A percentile compares a stretch with the other conserved stretches of the same genome.
Conservation (phyloP, 2,113 vertebrate species). For the Dasyprocta punctata region DNA sequence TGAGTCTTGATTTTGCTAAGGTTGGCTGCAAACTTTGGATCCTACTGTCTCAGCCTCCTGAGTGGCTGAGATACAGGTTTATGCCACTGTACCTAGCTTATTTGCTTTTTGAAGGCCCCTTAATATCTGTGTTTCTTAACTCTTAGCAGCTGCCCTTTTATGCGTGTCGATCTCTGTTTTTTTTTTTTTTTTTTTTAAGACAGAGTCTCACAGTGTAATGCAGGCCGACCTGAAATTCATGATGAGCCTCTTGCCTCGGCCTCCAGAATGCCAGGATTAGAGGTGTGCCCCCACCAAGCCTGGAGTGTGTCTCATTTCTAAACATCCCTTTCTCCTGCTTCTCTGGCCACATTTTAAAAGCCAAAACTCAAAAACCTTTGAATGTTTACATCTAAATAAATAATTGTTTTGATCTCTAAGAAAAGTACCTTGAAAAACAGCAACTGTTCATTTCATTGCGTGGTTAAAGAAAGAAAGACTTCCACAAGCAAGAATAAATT, state of each 20-base stretch:
- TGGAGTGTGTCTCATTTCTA: background rate
- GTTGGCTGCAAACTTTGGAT: background rate
- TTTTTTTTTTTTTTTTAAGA: too few species aligned
- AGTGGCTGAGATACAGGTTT: background rate
- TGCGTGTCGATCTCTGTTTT: background rate
- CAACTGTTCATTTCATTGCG: background rate
- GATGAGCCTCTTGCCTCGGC: too few species aligned
- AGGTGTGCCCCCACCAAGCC: too few species aligned
- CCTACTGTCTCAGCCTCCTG: background rate
- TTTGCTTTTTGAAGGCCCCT: background rate
- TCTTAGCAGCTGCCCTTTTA: background rate
- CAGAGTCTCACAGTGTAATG: too few species aligned
- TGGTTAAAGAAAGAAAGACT: background rate
- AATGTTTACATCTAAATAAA: conserved; percentile 20
- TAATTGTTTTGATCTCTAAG: background rate
- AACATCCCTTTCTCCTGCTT: background rate
- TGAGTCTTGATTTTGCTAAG: background rate
- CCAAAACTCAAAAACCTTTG: conserved; percentile 2
- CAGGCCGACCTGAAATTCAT: too few species aligned
- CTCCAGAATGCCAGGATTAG: too few species aligned
- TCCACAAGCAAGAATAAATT: background rate
- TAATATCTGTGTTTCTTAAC: background rate
- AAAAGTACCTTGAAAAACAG: background rate
- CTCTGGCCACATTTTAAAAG: conserved; percentile 12
- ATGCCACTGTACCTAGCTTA: background rate